Conservation (phyloP, 1,140 invertebrate genomes). For the Oreohelix idahoensis region DNA sequence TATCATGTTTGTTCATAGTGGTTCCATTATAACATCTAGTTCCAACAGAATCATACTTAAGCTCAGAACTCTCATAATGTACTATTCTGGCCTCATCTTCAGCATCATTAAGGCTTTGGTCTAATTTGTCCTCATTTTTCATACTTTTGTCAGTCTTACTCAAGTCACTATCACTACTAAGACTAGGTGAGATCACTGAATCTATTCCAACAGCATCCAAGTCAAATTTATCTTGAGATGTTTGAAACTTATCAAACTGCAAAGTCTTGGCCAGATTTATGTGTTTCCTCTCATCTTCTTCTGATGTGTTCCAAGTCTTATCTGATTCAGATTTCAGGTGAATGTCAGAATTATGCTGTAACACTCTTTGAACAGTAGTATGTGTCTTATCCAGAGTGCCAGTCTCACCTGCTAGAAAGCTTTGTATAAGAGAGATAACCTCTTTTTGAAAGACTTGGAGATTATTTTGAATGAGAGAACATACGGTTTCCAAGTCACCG, state of each 20-base stretch:
- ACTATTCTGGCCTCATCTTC: not conserved
- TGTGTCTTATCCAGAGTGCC: conserved; percentile 46
- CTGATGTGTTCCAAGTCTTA: not conserved
- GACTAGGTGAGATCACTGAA: conserved; percentile 28
- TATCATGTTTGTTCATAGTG: not conserved
- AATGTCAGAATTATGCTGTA: conserved; percentile 19
- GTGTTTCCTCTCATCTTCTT: conserved; percentile 16
- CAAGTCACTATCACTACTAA: conserved; percentile 36
- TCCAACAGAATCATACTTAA: not conserved
- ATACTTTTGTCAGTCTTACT: not conserved
- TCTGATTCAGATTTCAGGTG: not conserved
- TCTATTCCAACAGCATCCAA: conserved; percentile 26
- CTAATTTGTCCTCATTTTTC: not conserved
- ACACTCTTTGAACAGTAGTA: not conserved
- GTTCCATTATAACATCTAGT: not conserved
- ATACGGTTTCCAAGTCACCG: not conserved
- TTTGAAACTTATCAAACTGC: conserved; percentile 26
- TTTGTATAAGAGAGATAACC: conserved; percentile 66
- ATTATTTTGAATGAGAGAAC: conserved; percentile 63
- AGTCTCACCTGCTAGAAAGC: conserved; percentile 53
- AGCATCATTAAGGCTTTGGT: not conserved
- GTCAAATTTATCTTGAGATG: conserved; percentile 30
- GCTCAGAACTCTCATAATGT: not conserved
- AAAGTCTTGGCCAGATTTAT: conserved; percentile 34
- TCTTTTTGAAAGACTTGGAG: conserved; percentile 64